Evolutionary conservation across 92 coral and sea anemone genomes (phyloP).

Genomic region (Galaxea fascicularis): DNA sequence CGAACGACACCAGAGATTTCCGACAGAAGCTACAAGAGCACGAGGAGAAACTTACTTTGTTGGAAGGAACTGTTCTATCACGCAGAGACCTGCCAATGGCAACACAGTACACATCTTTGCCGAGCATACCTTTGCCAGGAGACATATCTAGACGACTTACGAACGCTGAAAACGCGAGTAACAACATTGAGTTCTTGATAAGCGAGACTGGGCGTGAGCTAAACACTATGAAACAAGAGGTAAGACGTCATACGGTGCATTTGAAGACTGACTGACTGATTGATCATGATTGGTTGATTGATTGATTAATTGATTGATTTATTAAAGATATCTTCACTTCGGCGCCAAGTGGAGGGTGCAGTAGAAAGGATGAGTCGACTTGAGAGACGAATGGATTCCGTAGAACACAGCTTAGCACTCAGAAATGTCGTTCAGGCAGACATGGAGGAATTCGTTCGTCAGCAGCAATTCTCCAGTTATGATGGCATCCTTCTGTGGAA

Average conservation of each 20-base stretch:
- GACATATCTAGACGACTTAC: constrained; percentile 48
- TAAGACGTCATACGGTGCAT: background rate
- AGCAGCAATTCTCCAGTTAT: constrained; percentile 26
- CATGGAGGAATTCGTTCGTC: constrained; percentile 33
- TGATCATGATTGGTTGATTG: background rate
- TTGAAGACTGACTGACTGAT: background rate
- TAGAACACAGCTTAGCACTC: constrained; percentile 38
- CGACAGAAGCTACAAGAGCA: constrained; percentile 29
- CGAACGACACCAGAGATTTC: constrained; percentile 32
- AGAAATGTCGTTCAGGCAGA: constrained; percentile 53
- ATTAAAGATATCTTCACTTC: constrained; percentile 34
- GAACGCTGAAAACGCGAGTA: constrained; percentile 33
- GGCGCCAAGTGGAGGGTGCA: constrained; percentile 40
- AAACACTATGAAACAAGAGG: constrained; percentile 26
- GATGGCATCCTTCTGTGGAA: constrained; percentile 72
- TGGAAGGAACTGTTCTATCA: constrained; percentile 28
- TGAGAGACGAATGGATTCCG: constrained; percentile 53
- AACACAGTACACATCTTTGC: constrained; percentile 6
- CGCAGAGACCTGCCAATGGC: background rate
- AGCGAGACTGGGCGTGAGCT: constrained; percentile 22
- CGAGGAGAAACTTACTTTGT: background rate
- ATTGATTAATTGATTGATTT: background rate
- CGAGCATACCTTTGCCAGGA: background rate
- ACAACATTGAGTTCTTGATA: constrained; percentile 31
- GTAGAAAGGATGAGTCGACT: constrained; percentile 29